Conservation (phyloP, 2,113 vertebrate genomes). For the Alaudala cheleensis region DNA sequence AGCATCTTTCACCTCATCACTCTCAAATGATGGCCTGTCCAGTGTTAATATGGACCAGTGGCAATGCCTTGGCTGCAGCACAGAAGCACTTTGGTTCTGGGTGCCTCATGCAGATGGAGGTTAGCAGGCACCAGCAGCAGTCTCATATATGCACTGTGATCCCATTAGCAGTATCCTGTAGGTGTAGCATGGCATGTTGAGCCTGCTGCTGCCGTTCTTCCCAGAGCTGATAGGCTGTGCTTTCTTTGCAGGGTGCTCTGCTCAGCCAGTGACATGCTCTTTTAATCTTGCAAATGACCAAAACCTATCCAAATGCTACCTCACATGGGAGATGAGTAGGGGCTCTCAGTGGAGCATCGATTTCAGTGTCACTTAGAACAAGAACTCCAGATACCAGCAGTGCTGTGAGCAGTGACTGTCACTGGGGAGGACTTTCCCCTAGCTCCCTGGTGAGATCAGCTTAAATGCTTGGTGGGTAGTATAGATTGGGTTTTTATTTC, state of each 20-base stretch:
- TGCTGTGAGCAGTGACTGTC: background rate
- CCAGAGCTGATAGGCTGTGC: fast-evolving
- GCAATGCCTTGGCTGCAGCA: background rate
- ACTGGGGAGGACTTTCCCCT: background rate
- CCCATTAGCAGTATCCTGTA: background rate
- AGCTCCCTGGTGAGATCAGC: background rate
- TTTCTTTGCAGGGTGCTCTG: background rate
- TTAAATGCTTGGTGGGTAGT: background rate
- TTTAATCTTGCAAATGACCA: background rate
- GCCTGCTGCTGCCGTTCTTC: background rate
- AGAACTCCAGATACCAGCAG: background rate
- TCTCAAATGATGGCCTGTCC: background rate
- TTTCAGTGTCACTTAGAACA: background rate
- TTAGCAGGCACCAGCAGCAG: background rate
- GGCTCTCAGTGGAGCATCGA: background rate
- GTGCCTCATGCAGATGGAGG: background rate
- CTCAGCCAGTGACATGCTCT: too few relatives aligned
- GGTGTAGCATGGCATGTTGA: fast-evolving
- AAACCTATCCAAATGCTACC: background rate
- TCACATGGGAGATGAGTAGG: fast-evolving
- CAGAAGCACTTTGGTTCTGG: background rate
- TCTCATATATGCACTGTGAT: fast-evolving
- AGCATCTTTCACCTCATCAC: background rate
- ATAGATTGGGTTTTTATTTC: background rate
- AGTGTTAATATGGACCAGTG: background rate